Evolutionary conservation across 1,140 invertebrate species (phyloP), one percentile per base, ranked within the genome.

Genomic region (Panulirus ornatus): DNA sequence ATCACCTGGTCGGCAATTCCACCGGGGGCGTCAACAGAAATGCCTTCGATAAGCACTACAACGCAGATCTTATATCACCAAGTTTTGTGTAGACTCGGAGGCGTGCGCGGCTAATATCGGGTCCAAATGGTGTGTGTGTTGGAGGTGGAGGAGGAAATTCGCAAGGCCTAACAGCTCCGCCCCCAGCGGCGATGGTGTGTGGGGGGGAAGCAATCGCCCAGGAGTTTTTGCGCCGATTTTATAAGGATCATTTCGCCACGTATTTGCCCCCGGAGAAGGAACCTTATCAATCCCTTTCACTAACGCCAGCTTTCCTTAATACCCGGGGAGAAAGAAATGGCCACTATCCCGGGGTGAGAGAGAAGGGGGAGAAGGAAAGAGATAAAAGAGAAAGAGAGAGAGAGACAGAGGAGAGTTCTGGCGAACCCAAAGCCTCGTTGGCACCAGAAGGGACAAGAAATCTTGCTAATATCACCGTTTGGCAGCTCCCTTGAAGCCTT

Each of bases 191-290:
- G 22, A 14, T 34, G 70, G 16, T 30, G 36, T n/a, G n/a, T n/a
- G n/a, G n/a, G 78, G 63, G 36, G 22, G 38, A 83, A 34, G 79
- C 54, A 58, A 83, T 83, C 79, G 79, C 51, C 30, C 58, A n/a
- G n/a, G n/a, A 27, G 30, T 30, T 83, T 63, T 83, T 63, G 79
- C 47, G 42, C 54, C 79, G 51, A 63, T 63, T 54, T 83, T 66
- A 34, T 83, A 83, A 83, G 79, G 79, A 63, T 66, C 58, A 83
- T 58, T 83, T 83, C 79, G 63, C 79, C 34, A 40, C 79, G 36
- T 83, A 83, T 63, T 83, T 83, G 42, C 47, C 34, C 58, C 36
- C 22, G 54, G 79, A 36, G 63, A 83, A 63, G 34, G 79, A 66
- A 16, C 79, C 79, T 66, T 83, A 83, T 66, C 51, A n/a, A 36